Percentiles rank a stretch among this genome's conserved stretches.
phyloP scores from a whole-genome alignment of 1,140 invertebrate genomes.

The roundworm (Caenorhabditis elegans) region WBcel235 BX284605.5:3975501-3976000 shows the following conservation, averaged over 20 bases:
- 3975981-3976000: slow-evolving; percentile 1
- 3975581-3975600: neutral
- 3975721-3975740: neutral
- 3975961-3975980: neutral
- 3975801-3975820: neutral
- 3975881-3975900: neutral
- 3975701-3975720: neutral
- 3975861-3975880: neutral
- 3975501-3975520: neutral
- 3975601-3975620: neutral
- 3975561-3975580: neutral
- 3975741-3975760: too few species aligned
- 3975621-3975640: neutral
- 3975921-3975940: neutral
- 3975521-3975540: neutral
- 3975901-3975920: neutral
- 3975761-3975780: neutral
- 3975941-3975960: neutral
- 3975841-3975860: neutral
- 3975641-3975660: neutral
- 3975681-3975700: neutral
- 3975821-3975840: neutral
- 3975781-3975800: neutral
- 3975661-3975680: neutral
- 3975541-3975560: neutral